These are phyloP conservation scores for Drosophila engyochracea DNA, from an alignment of 2,888 invertebrate species.

Conservation along the genomic window DNA sequence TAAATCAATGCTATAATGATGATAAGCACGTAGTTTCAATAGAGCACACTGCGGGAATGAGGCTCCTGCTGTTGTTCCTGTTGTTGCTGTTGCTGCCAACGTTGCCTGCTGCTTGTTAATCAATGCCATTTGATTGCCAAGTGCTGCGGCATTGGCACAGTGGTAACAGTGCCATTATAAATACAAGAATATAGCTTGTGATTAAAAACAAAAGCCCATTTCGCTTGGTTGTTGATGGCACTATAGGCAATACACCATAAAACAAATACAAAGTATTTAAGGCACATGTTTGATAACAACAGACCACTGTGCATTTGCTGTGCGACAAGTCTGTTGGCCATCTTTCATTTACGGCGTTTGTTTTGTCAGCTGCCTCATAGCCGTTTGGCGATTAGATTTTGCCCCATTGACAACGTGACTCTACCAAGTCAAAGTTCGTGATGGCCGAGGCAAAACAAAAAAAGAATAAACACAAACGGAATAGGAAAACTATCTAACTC, in stretches of 20 bases:
- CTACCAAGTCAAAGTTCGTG: constrained; percentile 36
- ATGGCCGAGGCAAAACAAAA: constrained; percentile 19
- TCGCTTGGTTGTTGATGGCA: not conserved
- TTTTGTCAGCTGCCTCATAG: constrained; percentile 67
- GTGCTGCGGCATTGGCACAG: constrained; percentile 39
- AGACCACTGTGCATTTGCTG: constrained; percentile 39
- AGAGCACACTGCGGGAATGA: not conserved
- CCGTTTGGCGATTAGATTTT: constrained; percentile 69
- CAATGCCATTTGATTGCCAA: constrained; percentile 74
- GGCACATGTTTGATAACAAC: not conserved
- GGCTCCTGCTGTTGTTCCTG: constrained; percentile 4
- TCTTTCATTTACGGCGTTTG: constrained; percentile 76
- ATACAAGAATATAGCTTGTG: not conserved
- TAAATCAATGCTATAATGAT: constrained; percentile 79
- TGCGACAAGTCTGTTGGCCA: constrained; percentile 60
- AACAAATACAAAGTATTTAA: not conserved
- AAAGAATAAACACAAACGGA: constrained; percentile 18
- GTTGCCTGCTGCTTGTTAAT: constrained; percentile 59
- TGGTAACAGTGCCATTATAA: constrained; percentile 29
- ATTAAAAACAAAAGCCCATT: not conserved
- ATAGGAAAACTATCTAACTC: constrained; percentile 61
- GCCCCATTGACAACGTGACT: constrained; percentile 65
- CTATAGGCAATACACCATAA: not conserved
- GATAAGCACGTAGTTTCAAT: constrained; percentile 72
- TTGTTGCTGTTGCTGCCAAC: constrained; percentile 13